Evolutionary conservation across 2,113 vertebrate genomes (phyloP).

Genomic region (Empidonax traillii): DNA sequence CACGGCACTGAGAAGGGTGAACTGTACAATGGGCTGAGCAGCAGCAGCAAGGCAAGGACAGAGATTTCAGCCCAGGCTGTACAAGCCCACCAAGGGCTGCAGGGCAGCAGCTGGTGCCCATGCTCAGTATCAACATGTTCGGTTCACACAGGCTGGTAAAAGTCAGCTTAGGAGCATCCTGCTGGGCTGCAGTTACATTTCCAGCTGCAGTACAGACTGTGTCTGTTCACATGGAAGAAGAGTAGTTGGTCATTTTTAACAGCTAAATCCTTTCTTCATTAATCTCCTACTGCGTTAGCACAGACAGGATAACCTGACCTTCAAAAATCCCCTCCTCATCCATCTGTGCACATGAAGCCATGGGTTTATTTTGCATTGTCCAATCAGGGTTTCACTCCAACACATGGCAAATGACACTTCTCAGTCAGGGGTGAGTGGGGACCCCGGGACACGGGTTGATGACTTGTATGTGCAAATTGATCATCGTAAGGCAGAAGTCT

Average conservation of each 20-base stretch:
- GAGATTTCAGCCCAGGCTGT: background rate
- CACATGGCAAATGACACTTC: background rate
- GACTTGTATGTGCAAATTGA: background rate
- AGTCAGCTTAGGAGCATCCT: background rate
- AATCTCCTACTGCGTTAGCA: slow-evolving; percentile 33
- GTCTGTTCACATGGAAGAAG: background rate
- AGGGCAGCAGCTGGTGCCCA: background rate
- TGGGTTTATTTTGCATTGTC: background rate
- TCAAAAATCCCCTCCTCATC: slow-evolving; percentile 34
- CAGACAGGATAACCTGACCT: slow-evolving; percentile 36
- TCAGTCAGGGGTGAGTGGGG: background rate
- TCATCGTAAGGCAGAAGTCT: background rate
- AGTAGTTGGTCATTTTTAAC: slow-evolving; percentile 33
- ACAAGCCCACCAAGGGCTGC: background rate
- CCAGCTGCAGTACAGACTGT: background rate
- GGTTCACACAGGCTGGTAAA: background rate
- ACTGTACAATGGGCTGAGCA: accelerated
- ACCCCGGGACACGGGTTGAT: background rate
- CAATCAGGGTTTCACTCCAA: background rate
- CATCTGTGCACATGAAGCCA: background rate
- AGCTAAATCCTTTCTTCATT: slow-evolving; percentile 55
- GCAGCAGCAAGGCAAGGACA: background rate
- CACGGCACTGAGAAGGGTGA: background rate
- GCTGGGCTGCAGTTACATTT: background rate
- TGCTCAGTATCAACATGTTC: background rate